Conservation (phyloP, 2,797 vertebrate species). For the Phoebastria nigripes region DNA sequence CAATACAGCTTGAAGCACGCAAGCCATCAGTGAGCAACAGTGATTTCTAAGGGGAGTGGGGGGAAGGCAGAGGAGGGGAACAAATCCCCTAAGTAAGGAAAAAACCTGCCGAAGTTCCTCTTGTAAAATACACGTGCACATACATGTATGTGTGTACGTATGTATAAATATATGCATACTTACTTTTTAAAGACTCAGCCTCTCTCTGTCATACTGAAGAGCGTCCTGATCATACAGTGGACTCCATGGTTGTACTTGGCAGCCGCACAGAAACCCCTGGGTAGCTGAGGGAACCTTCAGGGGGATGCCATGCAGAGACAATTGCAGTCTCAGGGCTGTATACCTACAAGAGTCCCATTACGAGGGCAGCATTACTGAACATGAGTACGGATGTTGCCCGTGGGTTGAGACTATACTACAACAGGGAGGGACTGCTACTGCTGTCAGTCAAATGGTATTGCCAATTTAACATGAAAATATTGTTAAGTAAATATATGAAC, state of each 20-base stretch:
- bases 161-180: not conserved
- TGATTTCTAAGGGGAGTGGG: not conserved
- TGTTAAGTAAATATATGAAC: not conserved
- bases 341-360: not conserved
- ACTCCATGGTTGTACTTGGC: not conserved
- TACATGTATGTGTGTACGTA: fast-evolving
- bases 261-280: not conserved
- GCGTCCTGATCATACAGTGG: not conserved
- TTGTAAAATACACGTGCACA: not conserved
- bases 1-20: not conserved
- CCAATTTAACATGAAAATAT: not conserved
- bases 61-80: not conserved
- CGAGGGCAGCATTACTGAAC: not conserved
- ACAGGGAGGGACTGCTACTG: not conserved
- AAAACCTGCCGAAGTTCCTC: not conserved
- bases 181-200: not conserved
- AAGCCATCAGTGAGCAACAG: not conserved
- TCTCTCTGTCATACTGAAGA: not conserved
- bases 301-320: not conserved
- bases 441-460: not conserved
- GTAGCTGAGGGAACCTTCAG: not conserved
- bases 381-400: not conserved
- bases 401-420: not conserved
- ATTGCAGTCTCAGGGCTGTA: not conserved
- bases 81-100: not conserved